phyloP scores from a whole-genome alignment of 2,888 invertebrate genomes.

The Itoplectis maculator region DNA sequence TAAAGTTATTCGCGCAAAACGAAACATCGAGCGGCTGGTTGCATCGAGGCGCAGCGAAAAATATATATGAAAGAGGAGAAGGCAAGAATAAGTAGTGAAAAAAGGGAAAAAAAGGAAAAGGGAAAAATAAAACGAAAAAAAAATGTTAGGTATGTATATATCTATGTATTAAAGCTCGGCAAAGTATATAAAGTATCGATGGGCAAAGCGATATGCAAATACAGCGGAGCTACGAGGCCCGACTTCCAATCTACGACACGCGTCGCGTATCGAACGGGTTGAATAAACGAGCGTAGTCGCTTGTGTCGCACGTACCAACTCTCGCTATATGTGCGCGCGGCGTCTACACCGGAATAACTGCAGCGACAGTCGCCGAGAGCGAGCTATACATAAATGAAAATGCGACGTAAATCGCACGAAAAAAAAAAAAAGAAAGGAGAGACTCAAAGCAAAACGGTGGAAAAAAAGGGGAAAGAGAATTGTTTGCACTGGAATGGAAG shows the following conservation, averaged over 20 bases:
- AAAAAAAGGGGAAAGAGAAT: conserved; percentile 3
- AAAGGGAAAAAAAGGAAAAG: no score
- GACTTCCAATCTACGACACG: conserved; percentile 58
- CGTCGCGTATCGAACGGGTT: conserved; percentile 44
- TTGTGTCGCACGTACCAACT: conserved; percentile 21
- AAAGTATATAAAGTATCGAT: conserved; percentile 61
- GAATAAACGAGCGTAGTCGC: conserved; percentile 32
- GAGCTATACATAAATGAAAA: not conserved
- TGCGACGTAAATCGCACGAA: not conserved
- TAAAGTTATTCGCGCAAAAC: conserved; percentile 10
- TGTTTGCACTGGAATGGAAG: conserved; percentile 10
- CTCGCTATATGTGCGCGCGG: not conserved
- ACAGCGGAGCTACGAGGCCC: conserved; percentile 26
- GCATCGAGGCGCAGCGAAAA: conserved; percentile 13
- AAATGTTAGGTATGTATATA: conserved; percentile 8
- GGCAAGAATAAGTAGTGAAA: not conserved
- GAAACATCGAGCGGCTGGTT: conserved; percentile 8
- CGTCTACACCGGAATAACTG: not conserved
- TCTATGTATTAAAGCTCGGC: conserved; percentile 1
- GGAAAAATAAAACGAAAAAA: not conserved
- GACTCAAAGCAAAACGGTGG: not conserved
- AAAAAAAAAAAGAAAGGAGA: not conserved
- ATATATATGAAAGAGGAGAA: not conserved
- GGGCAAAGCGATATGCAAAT: conserved; percentile 62
- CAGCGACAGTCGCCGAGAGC: not conserved